Percentiles rank a stretch among this genome's conserved stretches.
Conservation (phyloP, 2,113 vertebrate species). For the Euleptes europaea region DNA sequence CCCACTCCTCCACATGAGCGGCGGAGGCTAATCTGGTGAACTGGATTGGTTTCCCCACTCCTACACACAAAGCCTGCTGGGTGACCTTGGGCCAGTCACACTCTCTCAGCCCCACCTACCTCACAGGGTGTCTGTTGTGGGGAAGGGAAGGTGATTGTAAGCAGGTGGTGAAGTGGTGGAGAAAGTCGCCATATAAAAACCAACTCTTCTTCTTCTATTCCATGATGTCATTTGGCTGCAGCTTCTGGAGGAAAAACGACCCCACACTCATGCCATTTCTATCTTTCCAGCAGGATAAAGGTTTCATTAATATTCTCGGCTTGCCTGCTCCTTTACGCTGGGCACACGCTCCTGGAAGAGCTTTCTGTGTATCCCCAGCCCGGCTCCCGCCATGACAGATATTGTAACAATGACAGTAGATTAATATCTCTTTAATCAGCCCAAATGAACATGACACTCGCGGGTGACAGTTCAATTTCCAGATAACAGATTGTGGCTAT, state of each 20-base stretch:
- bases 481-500: slow-evolving; percentile 92
- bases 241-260: neutral
- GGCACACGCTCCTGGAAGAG: slow-evolving; percentile 34
- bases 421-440: slow-evolving; percentile 93
- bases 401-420: slow-evolving; percentile 80
- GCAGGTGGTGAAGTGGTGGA: too few species aligned
- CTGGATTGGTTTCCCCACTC: too few species aligned
- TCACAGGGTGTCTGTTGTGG: too few species aligned
- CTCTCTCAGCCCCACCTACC: too few species aligned
- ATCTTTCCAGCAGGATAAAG: slow-evolving; percentile 47
- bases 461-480: slow-evolving; percentile 98
- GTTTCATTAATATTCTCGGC: slow-evolving; percentile 61
- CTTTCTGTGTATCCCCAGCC: slow-evolving; percentile 59
- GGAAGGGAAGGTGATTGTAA: too few species aligned
- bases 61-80: too few species aligned
- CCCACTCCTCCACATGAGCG: too few species aligned
- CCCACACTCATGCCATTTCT: slow-evolving; percentile 15
- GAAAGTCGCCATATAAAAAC: too few species aligned
- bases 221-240: neutral
- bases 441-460: slow-evolving; percentile 86
- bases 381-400: slow-evolving; percentile 66
- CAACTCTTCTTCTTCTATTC: too few species aligned
- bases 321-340: slow-evolving; percentile 41
- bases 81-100: too few species aligned
- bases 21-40: too few species aligned